These are phyloP conservation scores for Camponotus vicinus DNA, from an alignment of 1,140 invertebrate species.

Conservation along the genomic window DNA sequence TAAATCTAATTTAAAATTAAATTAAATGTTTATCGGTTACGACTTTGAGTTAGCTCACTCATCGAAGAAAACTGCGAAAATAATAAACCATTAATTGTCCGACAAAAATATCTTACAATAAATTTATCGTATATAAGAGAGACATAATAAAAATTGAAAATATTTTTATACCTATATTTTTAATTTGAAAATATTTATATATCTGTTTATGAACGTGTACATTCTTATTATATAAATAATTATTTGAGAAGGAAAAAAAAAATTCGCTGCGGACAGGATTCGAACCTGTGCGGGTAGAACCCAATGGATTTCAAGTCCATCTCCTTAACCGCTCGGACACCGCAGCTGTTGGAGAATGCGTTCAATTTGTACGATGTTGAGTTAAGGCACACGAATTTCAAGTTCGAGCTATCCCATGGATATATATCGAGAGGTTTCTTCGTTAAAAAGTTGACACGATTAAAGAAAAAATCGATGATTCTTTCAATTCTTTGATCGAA, in stretches of 20 bases:
- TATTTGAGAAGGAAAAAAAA: constrained; percentile 74
- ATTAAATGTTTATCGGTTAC: too few species aligned
- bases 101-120: too few species aligned
- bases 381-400: not conserved
- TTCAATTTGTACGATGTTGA: constrained; percentile 15
- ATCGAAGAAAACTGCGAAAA: too few species aligned
- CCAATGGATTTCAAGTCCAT: constrained; percentile 94
- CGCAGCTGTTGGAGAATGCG: constrained; percentile 83
- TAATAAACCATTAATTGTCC: too few species aligned
- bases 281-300: constrained; percentile 93
- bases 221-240: not conserved
- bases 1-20: too few species aligned
- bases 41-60: too few species aligned
- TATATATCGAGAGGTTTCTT: not conserved
- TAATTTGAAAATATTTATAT: not conserved
- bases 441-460: not conserved
- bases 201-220: not conserved
- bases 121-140: too few species aligned
- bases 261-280: constrained; percentile 92
- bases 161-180: too few species aligned
- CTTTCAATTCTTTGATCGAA: not conserved
- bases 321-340: constrained; percentile 92
- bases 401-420: not conserved
- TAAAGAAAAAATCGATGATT: not conserved
- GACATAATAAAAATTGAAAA: too few species aligned